These are phyloP conservation scores for Himantopus leucocephalus DNA, from an alignment of 2,113 vertebrate species.

Conservation along the genomic window DNA sequence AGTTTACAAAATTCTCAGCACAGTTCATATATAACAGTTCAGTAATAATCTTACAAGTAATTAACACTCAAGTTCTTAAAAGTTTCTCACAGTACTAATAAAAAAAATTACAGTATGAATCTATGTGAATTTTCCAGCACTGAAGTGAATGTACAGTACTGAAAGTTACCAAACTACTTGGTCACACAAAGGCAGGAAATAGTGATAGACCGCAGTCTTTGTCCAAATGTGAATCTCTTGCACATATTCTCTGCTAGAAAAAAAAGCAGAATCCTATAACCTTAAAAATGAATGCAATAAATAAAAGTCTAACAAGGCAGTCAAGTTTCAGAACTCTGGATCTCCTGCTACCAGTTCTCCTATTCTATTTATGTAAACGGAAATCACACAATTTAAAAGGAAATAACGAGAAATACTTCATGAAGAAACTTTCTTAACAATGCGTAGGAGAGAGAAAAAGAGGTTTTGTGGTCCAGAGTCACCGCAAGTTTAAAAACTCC, in stretches of 20 bases:
- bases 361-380: not conserved
- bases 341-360: not conserved
- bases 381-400: not conserved
- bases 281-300: not conserved
- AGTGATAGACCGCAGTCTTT: not conserved
- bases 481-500: not conserved
- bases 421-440: not conserved
- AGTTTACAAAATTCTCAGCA: not conserved
- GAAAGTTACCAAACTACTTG: not conserved
- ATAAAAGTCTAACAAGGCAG: not conserved
- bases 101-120: not conserved
- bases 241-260: not conserved
- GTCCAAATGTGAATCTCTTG: not conserved
- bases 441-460: not conserved
- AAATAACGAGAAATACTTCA: not conserved
- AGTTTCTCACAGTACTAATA: not conserved
- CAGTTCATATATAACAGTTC: not conserved
- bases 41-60: not conserved
- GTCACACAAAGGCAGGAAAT: not conserved
- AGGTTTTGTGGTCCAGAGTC: not conserved
- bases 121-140: not conserved
- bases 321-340: not conserved
- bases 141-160: not conserved
- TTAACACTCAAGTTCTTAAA: not conserved
- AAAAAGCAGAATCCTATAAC: not conserved